Evolutionary conservation across 2,888 invertebrate species (phyloP), one percentile per base, ranked within the genome.

Genomic region (Lasioglossum calceatum): DNA sequence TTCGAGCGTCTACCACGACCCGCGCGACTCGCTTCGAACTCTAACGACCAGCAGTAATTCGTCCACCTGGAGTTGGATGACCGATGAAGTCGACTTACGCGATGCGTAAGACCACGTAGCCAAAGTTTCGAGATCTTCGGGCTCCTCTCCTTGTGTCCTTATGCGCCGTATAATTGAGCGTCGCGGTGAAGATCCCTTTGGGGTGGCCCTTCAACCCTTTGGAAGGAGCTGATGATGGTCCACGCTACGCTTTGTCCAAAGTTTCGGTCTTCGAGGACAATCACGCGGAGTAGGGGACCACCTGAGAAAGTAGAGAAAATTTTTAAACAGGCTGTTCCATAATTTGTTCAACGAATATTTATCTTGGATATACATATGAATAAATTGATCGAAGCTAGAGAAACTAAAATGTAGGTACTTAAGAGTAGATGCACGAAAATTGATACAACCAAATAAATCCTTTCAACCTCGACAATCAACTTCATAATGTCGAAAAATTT

Each of bases 91-190:
- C 79, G 75, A 39, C 70, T 70, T 70, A 61, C 67, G 27, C 79
- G 64, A 73, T 44, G 84, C 79, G 70, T 36, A 71, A 67, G 85
- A 85, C 87, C 85, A 79, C 79, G 79, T 64, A 67, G 79, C 47
- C 84, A 23, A 87, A 89, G 78, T 89, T 89, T 89, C 87, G 70
- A 90, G 90, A 87, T 88, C 81, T 74, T 54, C 23, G 80, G 74
- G 73, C 4, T 71, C 36, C 67, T 72, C 50, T 75, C 83, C 54
- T 54, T 54, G 54, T 82, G 87, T 71, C 54, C 67, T 44, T 50
- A 61, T 71, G 74, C 81, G 88, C 64, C 73, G 81, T 88, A 92
- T 93, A 93, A 93, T 93, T 93, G 93, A 92, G 90, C 89, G 79
- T 82, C 88, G 86, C 80, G 81, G 73, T 78, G 70, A 71, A 80